These are phyloP conservation scores for Drosophila neocordata DNA, from an alignment of 1,140 invertebrate species.

Conservation along the genomic window DNA sequence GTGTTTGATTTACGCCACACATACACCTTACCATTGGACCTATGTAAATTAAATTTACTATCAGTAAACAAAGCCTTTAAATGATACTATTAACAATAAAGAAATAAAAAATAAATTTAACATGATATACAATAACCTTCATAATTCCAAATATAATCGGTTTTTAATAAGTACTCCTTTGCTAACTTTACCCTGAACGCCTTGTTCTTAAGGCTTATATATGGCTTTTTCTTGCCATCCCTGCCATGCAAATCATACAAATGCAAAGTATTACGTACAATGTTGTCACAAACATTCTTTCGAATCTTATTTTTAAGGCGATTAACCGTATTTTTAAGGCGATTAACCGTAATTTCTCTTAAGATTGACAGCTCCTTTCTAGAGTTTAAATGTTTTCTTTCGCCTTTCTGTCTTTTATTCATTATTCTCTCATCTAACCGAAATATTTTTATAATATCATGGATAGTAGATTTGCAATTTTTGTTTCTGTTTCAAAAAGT, in stretches of 20 bases:
- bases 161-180: background rate
- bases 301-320: background rate
- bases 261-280: too few relatives aligned
- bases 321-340: too few relatives aligned
- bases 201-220: slow-evolving; percentile 1
- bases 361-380: background rate
- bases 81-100: background rate
- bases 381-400: background rate
- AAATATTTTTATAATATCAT: background rate
- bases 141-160: background rate
- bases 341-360: background rate
- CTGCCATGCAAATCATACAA: background rate
- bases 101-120: background rate
- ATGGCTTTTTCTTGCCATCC: background rate
- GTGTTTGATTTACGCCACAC: background rate
- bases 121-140: background rate
- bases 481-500: too few relatives aligned
- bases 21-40: background rate
- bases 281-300: background rate
- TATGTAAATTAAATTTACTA: background rate
- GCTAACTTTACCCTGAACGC: background rate
- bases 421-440: background rate
- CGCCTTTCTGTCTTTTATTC: too few relatives aligned
- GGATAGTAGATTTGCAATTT: slow-evolving; percentile 1
- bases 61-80: background rate